Evolutionary conservation across 2,888 invertebrate genomes (phyloP).

Genomic region (Acholoe squamosa): DNA sequence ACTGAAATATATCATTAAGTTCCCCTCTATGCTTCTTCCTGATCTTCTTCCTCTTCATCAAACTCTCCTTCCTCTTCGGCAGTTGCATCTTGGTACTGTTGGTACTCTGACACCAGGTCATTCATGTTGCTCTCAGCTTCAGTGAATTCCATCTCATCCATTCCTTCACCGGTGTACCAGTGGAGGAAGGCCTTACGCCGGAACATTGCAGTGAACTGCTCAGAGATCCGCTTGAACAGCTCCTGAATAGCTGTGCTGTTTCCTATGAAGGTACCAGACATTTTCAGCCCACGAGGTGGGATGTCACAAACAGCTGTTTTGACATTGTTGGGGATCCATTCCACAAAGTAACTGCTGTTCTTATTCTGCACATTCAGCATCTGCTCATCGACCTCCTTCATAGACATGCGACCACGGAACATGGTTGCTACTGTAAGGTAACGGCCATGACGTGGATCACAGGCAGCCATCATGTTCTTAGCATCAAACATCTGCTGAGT

Average conservation of each 20-base stretch:
- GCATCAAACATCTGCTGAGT: conserved; percentile 65
- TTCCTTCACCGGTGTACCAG: conserved; percentile 63
- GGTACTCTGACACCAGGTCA: conserved; percentile 60
- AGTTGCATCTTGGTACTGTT: conserved; percentile 62
- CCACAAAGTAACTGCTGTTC: conserved; percentile 64
- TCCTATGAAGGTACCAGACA: conserved; percentile 59
- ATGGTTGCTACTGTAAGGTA: conserved; percentile 76
- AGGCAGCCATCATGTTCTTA: conserved; percentile 64
- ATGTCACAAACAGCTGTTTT: conserved; percentile 63
- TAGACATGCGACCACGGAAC: conserved; percentile 82
- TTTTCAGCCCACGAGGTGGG: conserved; percentile 60
- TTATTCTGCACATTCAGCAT: conserved; percentile 63
- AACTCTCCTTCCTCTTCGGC: conserved; percentile 68
- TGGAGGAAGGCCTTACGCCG: conserved; percentile 62
- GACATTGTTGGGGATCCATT: conserved; percentile 63
- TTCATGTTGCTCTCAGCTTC: conserved; percentile 62
- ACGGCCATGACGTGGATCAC: conserved; percentile 62
- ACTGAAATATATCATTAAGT: neutral
- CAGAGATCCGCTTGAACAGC: conserved; percentile 59
- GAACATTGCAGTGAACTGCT: conserved; percentile 64
- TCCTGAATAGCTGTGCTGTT: conserved; percentile 63
- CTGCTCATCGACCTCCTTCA: conserved; percentile 79
- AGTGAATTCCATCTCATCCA: conserved; percentile 64
- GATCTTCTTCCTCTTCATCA: conserved; percentile 73
- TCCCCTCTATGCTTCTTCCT: conserved; percentile 34